Base-by-base conservation (phyloP, 2,113 vertebrate genomes). In the Apaloderma vittatum region DNA sequence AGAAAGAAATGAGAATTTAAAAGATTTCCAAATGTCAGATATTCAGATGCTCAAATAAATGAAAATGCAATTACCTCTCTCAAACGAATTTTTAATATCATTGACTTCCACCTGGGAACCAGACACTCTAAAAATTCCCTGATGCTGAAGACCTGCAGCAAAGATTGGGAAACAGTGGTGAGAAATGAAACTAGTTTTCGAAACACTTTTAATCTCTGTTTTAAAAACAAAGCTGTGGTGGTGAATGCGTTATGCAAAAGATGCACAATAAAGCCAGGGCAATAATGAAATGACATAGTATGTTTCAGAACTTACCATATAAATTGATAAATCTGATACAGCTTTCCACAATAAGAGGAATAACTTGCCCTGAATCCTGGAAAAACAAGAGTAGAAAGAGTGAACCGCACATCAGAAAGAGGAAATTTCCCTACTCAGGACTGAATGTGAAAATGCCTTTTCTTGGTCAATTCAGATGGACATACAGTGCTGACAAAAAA, bases 1-100 rank as follows among this genome's bases (percentile, higher is more conserved):
- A 77, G 71, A 89, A 96, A 62, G 83, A 40, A 54, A 95, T 63
- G 58, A 89, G 29, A 94, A 97, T 63, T 80, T 62, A 88, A 57
- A 80, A 78, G 20, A 54, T 82, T 86, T 86, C 81, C 3, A 87
- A 68, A 83, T 66, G 46, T 43, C 57, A 92, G 65, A 49, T 93
- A 88, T 77, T 67, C 90, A 49, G 36, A 77, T 94, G 52, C 55
- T 92, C 8, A 8, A 78, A 96, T 87, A 92, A 76, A 93, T 23
- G 57, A 96, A 94, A 82, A 84, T 26, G 49, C 58, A 96, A 91
- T 98, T 98, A 99, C 99, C 99, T 99, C 99, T 99, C 97, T 99
- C 99, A 97, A 99, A 99, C 30, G 99, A 99, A 98, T 99, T 99
- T 98, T 99, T 99, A 97, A 99, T 99, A 96, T 99, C 99, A 92